Evolutionary conservation across 2,113 vertebrate genomes (phyloP).

Genomic region (Corydoras maculifer): DNA sequence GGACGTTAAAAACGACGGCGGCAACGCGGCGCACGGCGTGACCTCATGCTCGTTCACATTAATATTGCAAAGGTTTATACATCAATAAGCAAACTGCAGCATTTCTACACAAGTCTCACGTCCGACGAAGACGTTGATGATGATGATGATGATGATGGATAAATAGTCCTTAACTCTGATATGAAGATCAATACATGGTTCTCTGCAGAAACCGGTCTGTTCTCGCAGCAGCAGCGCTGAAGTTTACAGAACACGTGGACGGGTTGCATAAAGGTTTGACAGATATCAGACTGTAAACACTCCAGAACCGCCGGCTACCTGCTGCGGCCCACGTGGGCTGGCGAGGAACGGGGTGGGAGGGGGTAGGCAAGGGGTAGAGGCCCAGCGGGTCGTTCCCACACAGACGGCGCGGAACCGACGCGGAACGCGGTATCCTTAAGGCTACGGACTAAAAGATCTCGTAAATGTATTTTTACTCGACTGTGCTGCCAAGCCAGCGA

Average conservation of each 20-base stretch:
- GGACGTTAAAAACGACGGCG: conserved; percentile 3
- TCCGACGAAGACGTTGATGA: not conserved
- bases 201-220: not conserved
- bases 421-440: not conserved
- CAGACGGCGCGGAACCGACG: conserved; percentile 5
- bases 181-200: conserved; percentile 17
- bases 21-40: conserved; percentile 45
- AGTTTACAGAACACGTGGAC: not conserved
- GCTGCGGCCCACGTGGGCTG: not conserved
- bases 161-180: conserved; percentile 10
- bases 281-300: conserved; percentile 24
- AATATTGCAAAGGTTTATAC: not conserved
- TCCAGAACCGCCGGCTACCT: conserved; percentile 1
- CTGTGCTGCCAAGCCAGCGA: conserved; percentile 14
- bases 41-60: conserved; percentile 34
- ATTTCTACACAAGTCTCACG: conserved; percentile 16
- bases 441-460: conserved; percentile 2
- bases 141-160: not conserved
- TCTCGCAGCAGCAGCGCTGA: not conserved
- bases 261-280: not conserved
- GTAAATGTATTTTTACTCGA: conserved; percentile 15
- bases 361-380: not conserved
- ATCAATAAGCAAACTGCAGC: not conserved
- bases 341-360: no score
- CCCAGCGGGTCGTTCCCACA: conserved; percentile 27